Evolutionary conservation across 2,113 vertebrate genomes (phyloP).

Genomic region (Actenoides lindsayi): DNA sequence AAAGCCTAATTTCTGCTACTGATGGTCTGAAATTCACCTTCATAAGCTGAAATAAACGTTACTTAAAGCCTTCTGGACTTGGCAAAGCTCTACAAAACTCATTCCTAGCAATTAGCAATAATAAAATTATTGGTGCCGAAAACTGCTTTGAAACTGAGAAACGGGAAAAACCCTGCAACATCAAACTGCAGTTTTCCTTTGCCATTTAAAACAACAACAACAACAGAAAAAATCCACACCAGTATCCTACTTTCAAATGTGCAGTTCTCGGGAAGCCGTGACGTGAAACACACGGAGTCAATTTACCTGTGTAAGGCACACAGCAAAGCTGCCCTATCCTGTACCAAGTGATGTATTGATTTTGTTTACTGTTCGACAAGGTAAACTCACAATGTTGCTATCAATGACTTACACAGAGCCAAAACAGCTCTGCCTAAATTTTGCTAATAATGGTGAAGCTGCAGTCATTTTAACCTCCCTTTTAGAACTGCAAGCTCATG

Average conservation of each 20-base stretch:
- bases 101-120: neutral
- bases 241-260: neutral
- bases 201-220: neutral
- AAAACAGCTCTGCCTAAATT: neutral
- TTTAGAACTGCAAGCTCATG: neutral
- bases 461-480: neutral
- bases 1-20: neutral
- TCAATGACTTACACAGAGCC: conserved; percentile 31
- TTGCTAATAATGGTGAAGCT: neutral
- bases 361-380: neutral
- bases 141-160: neutral
- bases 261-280: neutral
- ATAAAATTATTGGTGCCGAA: neutral
- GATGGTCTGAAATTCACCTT: neutral
- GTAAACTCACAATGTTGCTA: neutral
- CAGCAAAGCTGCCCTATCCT: neutral
- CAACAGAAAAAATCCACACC: neutral
- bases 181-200: neutral
- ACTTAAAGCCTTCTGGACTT: neutral
- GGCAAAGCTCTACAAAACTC: neutral
- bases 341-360: neutral
- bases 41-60: neutral
- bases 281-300: neutral
- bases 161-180: neutral
- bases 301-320: neutral